These are phyloP conservation scores for Drosophila maculinotata DNA, from an alignment of 2,888 invertebrate species.

Conservation along the genomic window DNA sequence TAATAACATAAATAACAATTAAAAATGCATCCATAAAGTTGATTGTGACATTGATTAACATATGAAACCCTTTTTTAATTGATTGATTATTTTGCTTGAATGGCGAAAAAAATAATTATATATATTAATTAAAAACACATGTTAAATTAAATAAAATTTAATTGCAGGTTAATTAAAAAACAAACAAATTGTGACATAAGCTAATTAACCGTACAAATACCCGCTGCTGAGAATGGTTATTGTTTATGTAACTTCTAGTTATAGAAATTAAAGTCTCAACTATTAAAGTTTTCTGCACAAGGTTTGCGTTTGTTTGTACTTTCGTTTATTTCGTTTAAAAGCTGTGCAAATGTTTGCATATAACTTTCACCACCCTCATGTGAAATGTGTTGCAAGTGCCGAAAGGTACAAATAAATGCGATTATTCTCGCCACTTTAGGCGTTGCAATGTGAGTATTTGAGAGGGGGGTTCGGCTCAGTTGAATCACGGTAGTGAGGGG, in stretches of 20 bases:
- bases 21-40: not conserved
- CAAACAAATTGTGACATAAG: slow-evolving; percentile 32
- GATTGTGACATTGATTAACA: not conserved
- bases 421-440: slow-evolving; percentile 40
- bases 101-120: not conserved
- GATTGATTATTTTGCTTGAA: slow-evolving; percentile 6
- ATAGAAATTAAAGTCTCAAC: no score
- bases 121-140: no score
- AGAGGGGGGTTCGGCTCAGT: not conserved
- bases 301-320: slow-evolving; percentile 1
- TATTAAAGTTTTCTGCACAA: not conserved
- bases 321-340: slow-evolving; percentile 29
- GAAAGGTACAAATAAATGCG: slow-evolving; percentile 59
- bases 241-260: not conserved
- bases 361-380: not conserved
- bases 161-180: slow-evolving; percentile 58
- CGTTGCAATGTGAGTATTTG: not conserved
- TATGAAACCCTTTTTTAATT: slow-evolving; percentile 13
- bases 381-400: slow-evolving; percentile 51
- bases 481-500: no score
- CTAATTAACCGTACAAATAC: slow-evolving; percentile 11
- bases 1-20: slow-evolving; percentile 13
- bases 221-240: slow-evolving; percentile 3
- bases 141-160: slow-evolving; percentile 42
- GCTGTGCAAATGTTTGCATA: slow-evolving; percentile 50